Evolutionary conservation across 2,113 vertebrate species (phyloP).

Genomic region (Centrocercus urophasianus): DNA sequence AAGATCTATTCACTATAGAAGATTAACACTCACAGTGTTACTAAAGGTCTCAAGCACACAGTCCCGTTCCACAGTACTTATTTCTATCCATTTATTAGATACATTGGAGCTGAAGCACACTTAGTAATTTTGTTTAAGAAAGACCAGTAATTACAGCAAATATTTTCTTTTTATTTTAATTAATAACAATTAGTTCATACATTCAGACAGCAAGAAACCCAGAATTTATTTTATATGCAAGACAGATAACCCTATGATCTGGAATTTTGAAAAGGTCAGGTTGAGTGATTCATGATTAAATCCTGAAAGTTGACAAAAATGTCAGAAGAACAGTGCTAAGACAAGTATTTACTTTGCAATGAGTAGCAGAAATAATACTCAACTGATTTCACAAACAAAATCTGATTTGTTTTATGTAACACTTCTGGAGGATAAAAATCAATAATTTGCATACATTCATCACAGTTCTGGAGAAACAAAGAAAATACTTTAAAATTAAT

Average conservation of each 20-base stretch:
- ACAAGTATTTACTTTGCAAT: not conserved
- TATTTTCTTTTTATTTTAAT: not conserved
- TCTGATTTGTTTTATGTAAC: not conserved
- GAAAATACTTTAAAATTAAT: not conserved
- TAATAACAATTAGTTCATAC: not conserved
- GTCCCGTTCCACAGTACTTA: accelerated
- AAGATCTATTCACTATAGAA: not conserved
- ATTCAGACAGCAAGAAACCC: not conserved
- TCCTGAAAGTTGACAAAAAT: not conserved
- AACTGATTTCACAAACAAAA: not conserved
- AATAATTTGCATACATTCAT: not conserved
- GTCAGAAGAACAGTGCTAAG: not conserved
- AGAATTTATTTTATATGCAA: not conserved
- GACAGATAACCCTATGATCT: not conserved
- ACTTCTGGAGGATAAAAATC: not conserved
- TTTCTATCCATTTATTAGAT: not conserved
- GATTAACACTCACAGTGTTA: accelerated
- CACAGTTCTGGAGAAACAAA: not conserved
- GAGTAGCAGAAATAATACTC: not conserved
- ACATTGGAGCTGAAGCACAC: not conserved
- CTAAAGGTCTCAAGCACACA: not conserved
- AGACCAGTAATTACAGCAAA: not conserved
- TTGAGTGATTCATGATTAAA: not conserved
- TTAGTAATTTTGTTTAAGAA: not conserved
- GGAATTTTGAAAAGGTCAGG: not conserved